Conservation (phyloP, 2,113 vertebrate genomes). For the Ceyx melanurus region DNA sequence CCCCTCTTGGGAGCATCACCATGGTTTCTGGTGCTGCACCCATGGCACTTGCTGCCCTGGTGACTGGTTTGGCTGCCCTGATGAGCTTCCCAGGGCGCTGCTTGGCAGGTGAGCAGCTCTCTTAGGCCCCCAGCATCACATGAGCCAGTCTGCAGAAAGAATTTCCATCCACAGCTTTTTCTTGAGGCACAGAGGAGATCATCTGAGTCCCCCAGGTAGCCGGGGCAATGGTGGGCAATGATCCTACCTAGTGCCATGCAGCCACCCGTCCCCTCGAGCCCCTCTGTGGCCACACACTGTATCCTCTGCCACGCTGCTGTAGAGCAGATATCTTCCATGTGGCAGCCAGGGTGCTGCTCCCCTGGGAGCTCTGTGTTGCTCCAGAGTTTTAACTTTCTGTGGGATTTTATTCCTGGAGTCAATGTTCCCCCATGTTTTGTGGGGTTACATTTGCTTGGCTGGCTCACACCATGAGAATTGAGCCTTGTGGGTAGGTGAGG, state of each 20-base stretch:
- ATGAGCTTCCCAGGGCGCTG: not conserved
- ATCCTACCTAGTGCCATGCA: accelerated
- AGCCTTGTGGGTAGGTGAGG: not conserved
- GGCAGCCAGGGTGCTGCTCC: not conserved
- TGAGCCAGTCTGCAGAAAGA: accelerated
- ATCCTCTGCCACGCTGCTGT: not conserved
- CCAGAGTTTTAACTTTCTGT: not conserved
- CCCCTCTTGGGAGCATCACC: not conserved
- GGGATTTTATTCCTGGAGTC: not conserved
- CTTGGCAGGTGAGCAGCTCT: not conserved
- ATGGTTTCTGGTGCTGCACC: accelerated
- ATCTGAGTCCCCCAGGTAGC: not conserved
- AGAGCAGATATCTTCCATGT: accelerated
- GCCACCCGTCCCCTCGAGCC: not conserved
- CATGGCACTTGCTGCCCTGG: not conserved
- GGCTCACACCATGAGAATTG: not conserved
- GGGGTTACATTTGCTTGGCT: not conserved
- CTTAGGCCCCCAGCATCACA: accelerated
- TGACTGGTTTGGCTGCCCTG: not conserved
- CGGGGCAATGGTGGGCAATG: not conserved
- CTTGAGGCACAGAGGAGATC: not conserved
- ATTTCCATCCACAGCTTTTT: not conserved
- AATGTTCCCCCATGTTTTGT: not conserved
- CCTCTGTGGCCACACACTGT: accelerated
- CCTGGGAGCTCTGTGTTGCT: accelerated